Conservation (phyloP, 2,113 vertebrate species). For the Gracilinanus agilis region DNA sequence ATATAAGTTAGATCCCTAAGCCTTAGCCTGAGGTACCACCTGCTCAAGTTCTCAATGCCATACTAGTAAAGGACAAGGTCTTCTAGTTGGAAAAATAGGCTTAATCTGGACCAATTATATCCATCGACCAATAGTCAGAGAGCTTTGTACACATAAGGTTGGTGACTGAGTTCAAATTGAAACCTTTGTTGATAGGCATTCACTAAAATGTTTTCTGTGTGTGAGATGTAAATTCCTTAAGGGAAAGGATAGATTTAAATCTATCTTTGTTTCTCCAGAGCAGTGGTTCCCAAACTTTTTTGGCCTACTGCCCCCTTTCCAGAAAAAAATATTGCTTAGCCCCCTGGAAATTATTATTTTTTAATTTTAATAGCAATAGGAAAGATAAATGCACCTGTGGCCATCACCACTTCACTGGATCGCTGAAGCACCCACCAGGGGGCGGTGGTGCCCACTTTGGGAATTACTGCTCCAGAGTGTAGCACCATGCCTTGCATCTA, state of each 20-base stretch:
- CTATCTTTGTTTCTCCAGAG: background rate
- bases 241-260: background rate
- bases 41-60: background rate
- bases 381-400: too few relatives aligned
- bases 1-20: background rate
- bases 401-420: too few relatives aligned
- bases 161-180: background rate
- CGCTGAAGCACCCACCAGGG: too few relatives aligned
- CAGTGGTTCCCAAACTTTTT: too few relatives aligned
- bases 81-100: background rate
- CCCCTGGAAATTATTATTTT: too few relatives aligned
- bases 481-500: background rate
- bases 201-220: background rate
- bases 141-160: background rate
- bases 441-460: too few relatives aligned
- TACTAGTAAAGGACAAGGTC: background rate
- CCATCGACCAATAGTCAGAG: background rate
- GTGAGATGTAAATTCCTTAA: background rate
- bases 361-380: too few relatives aligned
- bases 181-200: background rate
- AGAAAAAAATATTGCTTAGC: too few relatives aligned
- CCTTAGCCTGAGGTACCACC: background rate
- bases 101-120: background rate
- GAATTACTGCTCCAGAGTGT: background rate
- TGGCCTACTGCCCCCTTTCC: too few relatives aligned